Percentiles rank a stretch among this genome's conserved stretches.
phyloP scores from a whole-genome alignment of 2,113 vertebrate genomes.

The Chloropsis hardwickii region DNA sequence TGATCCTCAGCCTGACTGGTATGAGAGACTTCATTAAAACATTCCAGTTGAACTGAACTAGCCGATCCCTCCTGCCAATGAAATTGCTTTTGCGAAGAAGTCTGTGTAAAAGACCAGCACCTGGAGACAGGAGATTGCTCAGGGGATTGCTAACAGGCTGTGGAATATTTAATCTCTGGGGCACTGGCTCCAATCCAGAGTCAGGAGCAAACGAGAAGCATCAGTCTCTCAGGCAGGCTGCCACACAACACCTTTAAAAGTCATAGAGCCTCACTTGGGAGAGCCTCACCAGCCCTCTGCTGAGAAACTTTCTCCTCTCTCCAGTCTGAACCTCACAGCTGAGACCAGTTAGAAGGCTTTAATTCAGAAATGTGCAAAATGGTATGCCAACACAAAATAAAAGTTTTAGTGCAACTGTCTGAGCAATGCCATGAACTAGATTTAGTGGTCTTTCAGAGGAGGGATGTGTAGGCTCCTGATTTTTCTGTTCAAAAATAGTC shows the following conservation, averaged over 20 bases:
- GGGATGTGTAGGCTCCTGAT: background rate
- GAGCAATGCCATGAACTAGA: background rate
- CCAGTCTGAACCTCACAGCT: background rate
- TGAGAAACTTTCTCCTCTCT: background rate
- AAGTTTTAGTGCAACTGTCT: background rate
- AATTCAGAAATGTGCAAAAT: background rate
- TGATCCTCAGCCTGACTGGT: background rate
- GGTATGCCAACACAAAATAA: background rate
- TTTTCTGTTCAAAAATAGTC: background rate
- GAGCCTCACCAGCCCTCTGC: background rate
- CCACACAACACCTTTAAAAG: background rate
- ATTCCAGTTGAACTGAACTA: constrained; percentile 25
- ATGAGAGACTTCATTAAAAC: constrained; percentile 47
- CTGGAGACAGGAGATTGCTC: constrained; percentile 37
- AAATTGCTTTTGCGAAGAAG: constrained; percentile 20
- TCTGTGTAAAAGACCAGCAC: constrained; percentile 21
- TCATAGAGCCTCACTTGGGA: background rate
- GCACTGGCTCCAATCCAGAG: constrained; percentile 38
- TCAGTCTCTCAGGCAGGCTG: constrained; percentile 30
- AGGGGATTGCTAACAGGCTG: constrained; percentile 36
- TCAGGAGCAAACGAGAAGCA: constrained; percentile 24
- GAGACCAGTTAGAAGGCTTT: background rate
- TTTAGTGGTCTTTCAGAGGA: background rate
- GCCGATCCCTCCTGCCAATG: background rate
- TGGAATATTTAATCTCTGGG: constrained; percentile 43